Evolutionary conservation across 2,797 vertebrate species (phyloP).

Genomic region (Anabas testudineus): DNA sequence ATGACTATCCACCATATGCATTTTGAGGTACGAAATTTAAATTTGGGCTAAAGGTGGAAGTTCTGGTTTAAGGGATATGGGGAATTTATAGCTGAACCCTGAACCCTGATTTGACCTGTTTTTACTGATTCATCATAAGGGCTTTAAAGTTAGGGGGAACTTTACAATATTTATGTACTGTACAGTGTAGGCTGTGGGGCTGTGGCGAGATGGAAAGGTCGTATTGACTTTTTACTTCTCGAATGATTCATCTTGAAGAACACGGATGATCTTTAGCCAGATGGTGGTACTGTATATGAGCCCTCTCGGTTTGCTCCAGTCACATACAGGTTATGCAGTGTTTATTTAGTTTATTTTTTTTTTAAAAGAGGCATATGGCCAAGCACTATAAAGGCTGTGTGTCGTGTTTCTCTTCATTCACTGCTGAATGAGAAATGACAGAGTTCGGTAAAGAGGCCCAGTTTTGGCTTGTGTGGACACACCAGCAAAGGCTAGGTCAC

Average conservation of each 20-base stretch:
- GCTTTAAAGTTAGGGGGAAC: background rate
- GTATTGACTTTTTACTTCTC: conserved; percentile 29
- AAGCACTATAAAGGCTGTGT: conserved; percentile 48
- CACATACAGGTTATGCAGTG: conserved; percentile 17
- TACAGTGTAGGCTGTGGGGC: background rate
- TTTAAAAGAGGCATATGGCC: conserved; percentile 66
- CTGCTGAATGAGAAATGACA: conserved; percentile 54
- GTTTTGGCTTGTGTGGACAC: background rate
- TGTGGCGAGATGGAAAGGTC: conserved; percentile 1
- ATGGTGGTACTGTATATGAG: conserved; percentile 49
- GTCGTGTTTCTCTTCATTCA: conserved; percentile 57
- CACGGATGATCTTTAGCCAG: conserved; percentile 41
- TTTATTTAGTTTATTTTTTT: conserved; percentile 71
- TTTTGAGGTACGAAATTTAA: background rate
- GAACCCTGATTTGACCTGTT: background rate
- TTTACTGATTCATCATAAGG: background rate
- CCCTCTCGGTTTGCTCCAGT: conserved; percentile 28
- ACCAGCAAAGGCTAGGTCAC: background rate
- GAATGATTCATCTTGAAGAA: conserved; percentile 47
- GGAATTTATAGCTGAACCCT: conserved; percentile 13
- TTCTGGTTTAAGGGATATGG: background rate
- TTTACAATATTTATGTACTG: background rate
- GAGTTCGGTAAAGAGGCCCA: conserved; percentile 9
- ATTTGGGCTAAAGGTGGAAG: background rate
- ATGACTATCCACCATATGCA: background rate